Evolutionary conservation across 2,797 vertebrate species (phyloP), one percentile per base, ranked within the genome.

Genomic region (Manis pentadactyla): DNA sequence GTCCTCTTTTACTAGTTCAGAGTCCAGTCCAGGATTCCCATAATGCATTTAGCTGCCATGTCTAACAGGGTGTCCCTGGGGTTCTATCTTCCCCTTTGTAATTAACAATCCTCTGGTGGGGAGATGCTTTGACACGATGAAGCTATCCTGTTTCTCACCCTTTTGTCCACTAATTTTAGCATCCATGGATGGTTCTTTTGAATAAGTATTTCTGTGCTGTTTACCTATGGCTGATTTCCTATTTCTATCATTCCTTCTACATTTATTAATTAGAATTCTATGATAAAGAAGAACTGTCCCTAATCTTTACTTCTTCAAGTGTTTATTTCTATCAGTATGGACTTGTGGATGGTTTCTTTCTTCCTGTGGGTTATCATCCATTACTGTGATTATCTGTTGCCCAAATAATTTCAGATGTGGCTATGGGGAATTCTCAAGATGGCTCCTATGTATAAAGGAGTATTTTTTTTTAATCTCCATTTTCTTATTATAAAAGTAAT

Each of bases 401-500:
- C 87, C 51, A 94, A 4, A 86, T 88, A 42, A 51, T 78, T 29
- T 87, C 27, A 51, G 34, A 61, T 87, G 77, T 89, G 57, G 25
- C 75, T 39, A 46, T 17, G 53, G 55, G 29, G 18, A 79, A 64
- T 23, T 63, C 57, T 75, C 78, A 46, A 69, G 14, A 27, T 71
- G 59, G 9, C 14, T 81, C 19, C 21, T 93, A 18, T 89, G 12
- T 64, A 10, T 63, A 49, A 21, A 57, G 49, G 15, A 73, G 31
- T 88, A 82, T 66, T 93, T 42, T 92, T 71, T 66, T 49, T 11
- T 55, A 42, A 46, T 37, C 71, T 92, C 83, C 7, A 18, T 75
- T 63, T 96, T 96, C 87, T 90, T 87, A 81, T 77, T 63, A 78
- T 83, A 85, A 55, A 93, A 87, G 63, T 53, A 73, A 79, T 39